phyloP scores from a whole-genome alignment of 2,888 invertebrate genomes.

The Orchestes rusci region DNA sequence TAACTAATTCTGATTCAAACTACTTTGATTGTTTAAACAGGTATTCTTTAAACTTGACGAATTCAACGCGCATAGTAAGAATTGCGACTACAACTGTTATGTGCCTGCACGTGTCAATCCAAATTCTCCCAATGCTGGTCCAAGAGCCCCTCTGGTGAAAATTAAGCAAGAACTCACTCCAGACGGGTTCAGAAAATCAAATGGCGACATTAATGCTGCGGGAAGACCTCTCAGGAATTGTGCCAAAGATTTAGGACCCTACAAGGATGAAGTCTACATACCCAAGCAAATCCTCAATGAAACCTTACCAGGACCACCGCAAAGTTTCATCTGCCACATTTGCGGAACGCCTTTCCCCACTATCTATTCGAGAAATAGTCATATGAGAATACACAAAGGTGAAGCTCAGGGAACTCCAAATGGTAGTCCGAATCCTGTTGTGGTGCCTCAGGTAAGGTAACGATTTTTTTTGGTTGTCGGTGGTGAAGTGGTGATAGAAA shows the following conservation, averaged over 20 bases:
- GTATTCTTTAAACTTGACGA: slow-evolving; percentile 42
- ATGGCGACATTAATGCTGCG: slow-evolving; percentile 22
- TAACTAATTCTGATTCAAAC: too few relatives aligned
- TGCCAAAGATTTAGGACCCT: slow-evolving; percentile 38
- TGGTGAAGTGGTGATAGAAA: too few relatives aligned
- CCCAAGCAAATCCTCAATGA: slow-evolving; percentile 26
- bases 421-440: slow-evolving; percentile 3
- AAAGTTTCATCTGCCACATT: slow-evolving; percentile 40
- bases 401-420: slow-evolving; percentile 22
- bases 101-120: neutral
- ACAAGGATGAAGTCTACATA: slow-evolving; percentile 31
- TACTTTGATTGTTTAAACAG: too few relatives aligned
- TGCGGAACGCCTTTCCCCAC: slow-evolving; percentile 43
- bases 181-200: slow-evolving; percentile 4
- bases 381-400: slow-evolving; percentile 44
- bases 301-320: slow-evolving; percentile 14
- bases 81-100: slow-evolving; percentile 32
- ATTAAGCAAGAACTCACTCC: slow-evolving; percentile 10
- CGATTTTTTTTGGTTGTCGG: too few relatives aligned
- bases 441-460: slow-evolving; percentile 15
- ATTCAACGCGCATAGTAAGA: slow-evolving; percentile 41
- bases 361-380: slow-evolving; percentile 41
- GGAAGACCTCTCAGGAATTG: slow-evolving; percentile 40
- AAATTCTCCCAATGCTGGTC: neutral
- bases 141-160: neutral